Evolutionary conservation across 2,113 vertebrate genomes (phyloP).

Genomic region (Octodon degus): DNA sequence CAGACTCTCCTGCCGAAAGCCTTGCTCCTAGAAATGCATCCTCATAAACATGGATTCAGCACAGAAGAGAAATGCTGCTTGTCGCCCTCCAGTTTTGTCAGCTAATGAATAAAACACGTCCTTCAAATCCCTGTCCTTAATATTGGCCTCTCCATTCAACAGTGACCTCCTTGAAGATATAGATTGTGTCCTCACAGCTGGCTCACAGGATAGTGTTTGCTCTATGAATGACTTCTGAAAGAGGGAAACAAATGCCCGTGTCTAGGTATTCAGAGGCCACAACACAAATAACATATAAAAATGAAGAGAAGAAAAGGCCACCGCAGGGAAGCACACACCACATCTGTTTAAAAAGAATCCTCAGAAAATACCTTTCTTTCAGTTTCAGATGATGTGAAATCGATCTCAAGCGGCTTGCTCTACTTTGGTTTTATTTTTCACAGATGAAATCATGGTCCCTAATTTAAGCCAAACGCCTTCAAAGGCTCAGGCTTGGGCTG

Average conservation of each 20-base stretch:
- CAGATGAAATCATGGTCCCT: neutral
- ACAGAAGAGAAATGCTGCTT: neutral
- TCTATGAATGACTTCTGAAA: neutral
- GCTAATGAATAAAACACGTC: neutral
- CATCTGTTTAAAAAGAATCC: neutral
- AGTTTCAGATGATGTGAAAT: neutral
- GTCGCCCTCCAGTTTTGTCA: too few relatives aligned
- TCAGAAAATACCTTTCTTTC: neutral
- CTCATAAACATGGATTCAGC: too few relatives aligned
- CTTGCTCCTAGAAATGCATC: neutral
- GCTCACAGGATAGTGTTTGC: neutral
- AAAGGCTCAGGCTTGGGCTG: neutral
- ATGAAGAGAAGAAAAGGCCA: neutral
- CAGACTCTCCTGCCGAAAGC: neutral
- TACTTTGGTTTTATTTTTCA: neutral
- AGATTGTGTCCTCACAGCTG: too few relatives aligned
- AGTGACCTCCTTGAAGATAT: neutral
- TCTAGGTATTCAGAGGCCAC: neutral
- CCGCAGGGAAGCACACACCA: neutral
- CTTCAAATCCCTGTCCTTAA: neutral
- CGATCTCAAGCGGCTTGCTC: neutral
- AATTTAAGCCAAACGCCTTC: neutral
- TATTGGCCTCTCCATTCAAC: neutral
- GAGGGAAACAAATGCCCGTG: too few relatives aligned
- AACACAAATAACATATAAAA: neutral